Evolutionary conservation across 2,797 vertebrate species (phyloP), one percentile per base, ranked within the genome.

Genomic region (Lemur catta): DNA sequence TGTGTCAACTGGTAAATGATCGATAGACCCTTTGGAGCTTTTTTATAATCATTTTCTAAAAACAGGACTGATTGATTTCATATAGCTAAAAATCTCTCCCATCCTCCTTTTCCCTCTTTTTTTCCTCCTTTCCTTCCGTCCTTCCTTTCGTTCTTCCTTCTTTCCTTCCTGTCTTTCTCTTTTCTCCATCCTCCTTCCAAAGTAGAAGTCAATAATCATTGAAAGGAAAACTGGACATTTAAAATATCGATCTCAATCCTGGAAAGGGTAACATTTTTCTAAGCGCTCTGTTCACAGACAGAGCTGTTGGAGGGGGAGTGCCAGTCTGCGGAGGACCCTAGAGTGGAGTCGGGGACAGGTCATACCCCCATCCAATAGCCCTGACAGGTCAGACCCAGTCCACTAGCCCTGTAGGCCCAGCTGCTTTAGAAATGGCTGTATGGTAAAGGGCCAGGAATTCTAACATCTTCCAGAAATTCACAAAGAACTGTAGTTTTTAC

Each of bases 1-100:
- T 0, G 9, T 50, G 91, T 96, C 97, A 61, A 26, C 95, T 80
- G 22, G 57, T 80, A 52, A 41, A 15, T 30, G 84, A 96, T 96
- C 97, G 89, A 52, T 78, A 78, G 24, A 17, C 84, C 95, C 57
- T 33, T 84, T 52, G 78, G 76, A 84, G 80, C 59, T 28, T 69
- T 88, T 55, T 22, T 26, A 50, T 78, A 92, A 48, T 69, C 63
- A 57, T 96, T 87, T 93, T 87, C 87, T 82, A 9, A n/a, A 80
- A 82, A 65, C 33, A 79, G 11, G 9, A 35, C 75, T 43, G 48
- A 35, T 12, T 8, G 20, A 38, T 71, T 59, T 50, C 80, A 15
- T 2, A 0, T 9, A 13, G n/a, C 33, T 87, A 9, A 48, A 41
- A 35, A 11, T 46, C 57, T n/a, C 63, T 71, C 67, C 17, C 14